Evolutionary conservation across 2,113 vertebrate species (phyloP).

Genomic region (Thamnaconus septentrionalis): DNA sequence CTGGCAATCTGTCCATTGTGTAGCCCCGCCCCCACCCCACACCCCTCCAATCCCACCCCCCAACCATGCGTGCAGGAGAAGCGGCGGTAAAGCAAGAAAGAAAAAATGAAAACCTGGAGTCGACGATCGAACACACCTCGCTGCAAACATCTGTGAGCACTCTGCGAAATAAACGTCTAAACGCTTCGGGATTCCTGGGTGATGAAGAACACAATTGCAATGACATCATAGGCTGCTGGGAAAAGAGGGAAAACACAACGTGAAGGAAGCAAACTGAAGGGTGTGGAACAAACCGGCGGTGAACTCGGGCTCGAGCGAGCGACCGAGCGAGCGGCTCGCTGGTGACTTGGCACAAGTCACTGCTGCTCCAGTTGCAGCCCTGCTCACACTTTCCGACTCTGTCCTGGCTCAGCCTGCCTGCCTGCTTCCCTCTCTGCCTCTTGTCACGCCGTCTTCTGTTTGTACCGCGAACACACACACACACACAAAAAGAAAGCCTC

Average conservation of each 20-base stretch:
- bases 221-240: conserved; percentile 7
- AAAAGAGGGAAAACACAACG: neutral
- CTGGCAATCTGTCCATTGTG: no score
- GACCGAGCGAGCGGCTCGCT: conserved; percentile 16
- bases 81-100: no score
- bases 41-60: no score
- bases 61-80: no score
- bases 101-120: no score
- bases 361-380: conserved; percentile 26
- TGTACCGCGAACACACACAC: neutral
- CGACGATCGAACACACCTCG: neutral
- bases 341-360: conserved; percentile 31
- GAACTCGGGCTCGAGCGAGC: no score
- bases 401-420: conserved; percentile 37
- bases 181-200: no score
- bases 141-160: conserved; percentile 57
- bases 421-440: neutral
- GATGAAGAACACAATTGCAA: conserved; percentile 20
- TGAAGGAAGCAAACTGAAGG: conserved; percentile 11
- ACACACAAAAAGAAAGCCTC: no score
- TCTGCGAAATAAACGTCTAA: conserved; percentile 9
- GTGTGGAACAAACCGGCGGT: conserved; percentile 2
- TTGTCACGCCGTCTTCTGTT: no score
- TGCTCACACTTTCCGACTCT: conserved; percentile 59
- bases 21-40: no score